Conservation (phyloP, 2,797 vertebrate species). For the Sternotherus odoratus region DNA sequence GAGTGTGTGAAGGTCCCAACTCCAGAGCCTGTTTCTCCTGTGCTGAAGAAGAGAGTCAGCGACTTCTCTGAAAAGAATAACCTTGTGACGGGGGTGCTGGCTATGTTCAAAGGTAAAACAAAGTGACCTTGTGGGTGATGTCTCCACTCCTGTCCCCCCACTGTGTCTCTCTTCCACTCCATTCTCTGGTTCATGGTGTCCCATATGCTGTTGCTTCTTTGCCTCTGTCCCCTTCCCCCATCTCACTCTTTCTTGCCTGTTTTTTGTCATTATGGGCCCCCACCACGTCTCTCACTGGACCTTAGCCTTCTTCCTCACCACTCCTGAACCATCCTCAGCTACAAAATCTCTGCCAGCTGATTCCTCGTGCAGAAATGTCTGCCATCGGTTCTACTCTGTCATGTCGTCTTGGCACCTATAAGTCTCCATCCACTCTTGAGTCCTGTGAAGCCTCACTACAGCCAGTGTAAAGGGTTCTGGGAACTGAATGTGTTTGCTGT, state of each 20-base stretch:
- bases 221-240: not conserved
- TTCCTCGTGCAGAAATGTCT: not conserved
- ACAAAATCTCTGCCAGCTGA: not conserved
- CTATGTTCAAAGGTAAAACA: slow-evolving; percentile 45
- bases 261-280: not conserved
- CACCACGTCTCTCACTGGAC: not conserved
- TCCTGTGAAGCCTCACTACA: not conserved
- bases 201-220: not conserved
- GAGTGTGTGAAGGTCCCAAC: fast-evolving
- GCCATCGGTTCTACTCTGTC: not conserved
- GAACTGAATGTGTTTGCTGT: not conserved
- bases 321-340: fast-evolving
- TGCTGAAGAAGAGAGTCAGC: not conserved
- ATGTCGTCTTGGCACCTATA: not conserved
- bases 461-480: not conserved
- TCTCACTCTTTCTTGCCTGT: not conserved
- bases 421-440: not conserved
- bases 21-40: fast-evolving
- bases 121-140: fast-evolving
- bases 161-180: fast-evolving
- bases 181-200: not conserved
- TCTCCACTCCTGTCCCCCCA: fast-evolving
- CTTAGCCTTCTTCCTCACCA: not conserved
- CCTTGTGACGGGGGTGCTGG: fast-evolving
- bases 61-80: not conserved